Percentiles rank a stretch among this genome's conserved stretches.
phyloP scores from a whole-genome alignment of 1,140 invertebrate species.

The Drosophila sucinea region DNA sequence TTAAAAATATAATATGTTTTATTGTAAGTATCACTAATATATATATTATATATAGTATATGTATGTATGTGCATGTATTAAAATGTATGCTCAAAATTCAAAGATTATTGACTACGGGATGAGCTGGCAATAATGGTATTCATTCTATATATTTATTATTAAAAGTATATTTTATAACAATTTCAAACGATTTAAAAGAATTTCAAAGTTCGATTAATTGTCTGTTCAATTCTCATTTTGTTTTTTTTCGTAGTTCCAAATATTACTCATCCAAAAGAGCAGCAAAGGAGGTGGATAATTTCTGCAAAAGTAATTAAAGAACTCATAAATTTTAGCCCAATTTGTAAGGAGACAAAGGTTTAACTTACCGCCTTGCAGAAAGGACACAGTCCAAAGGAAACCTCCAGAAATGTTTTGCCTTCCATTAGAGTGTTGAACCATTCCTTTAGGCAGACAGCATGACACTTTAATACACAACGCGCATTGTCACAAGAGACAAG shows the following conservation, averaged over 20 bases:
- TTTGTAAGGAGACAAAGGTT: not conserved
- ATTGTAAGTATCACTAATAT: not conserved
- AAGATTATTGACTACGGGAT: not conserved
- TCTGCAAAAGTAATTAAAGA: constrained; percentile 39
- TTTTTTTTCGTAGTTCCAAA: too few species aligned
- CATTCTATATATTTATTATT: too few species aligned
- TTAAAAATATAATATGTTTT: constrained; percentile 18
- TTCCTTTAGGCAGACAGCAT: constrained; percentile 70
- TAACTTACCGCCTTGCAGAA: constrained; percentile 75
- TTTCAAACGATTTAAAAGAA: too few species aligned
- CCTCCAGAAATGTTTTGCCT: constrained; percentile 68
- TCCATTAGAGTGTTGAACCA: constrained; percentile 77
- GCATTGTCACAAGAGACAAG: constrained; percentile 78
- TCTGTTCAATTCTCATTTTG: too few species aligned
- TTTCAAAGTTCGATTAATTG: too few species aligned
- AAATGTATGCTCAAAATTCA: not conserved
- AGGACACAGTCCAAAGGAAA: constrained; percentile 72
- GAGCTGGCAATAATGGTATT: too few species aligned
- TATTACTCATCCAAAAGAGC: constrained; percentile 53
- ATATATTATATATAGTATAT: not conserved
- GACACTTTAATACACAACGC: constrained; percentile 70
- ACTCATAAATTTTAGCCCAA: not conserved
- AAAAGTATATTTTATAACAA: too few species aligned
- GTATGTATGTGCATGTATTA: not conserved
- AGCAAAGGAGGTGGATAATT: constrained; percentile 76